Evolutionary conservation across 37 sponge, comb jelly and placozoan genomes (phyloP), one percentile per base, ranked within the genome.

Genomic region (Ephydatia muelleri): DNA sequence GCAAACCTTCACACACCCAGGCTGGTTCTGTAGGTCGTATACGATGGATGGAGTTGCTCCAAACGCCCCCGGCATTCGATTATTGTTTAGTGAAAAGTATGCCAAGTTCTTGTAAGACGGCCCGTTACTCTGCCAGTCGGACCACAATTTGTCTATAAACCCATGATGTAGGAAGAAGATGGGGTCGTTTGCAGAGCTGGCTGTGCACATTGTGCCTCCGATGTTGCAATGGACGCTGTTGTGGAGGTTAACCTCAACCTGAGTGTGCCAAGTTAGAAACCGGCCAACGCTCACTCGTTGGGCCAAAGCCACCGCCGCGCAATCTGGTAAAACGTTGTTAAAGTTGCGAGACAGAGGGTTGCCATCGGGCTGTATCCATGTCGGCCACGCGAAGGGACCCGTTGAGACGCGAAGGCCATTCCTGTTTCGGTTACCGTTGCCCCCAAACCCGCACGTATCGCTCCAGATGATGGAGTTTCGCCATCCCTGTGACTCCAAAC

Each of bases 201-300:
- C 11, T 31, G 64, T 79, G 65, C 80, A 85, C 72, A 70, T 79
- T 0, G 64, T 69, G 30, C 86, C 86, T 5, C 86, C 79, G 25
- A 85, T 72, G 69, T 49, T 39, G 47, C 86, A 85, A 2, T 73
- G 81, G 1, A 85, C 75, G 5, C 9, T 4, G 49, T 79, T 38
- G 47, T 67, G 49, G 6, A 85, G 25, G 31, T 79, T n/a, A 21
- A 70, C 22, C 39, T 85, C 36, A 19, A 85, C 57, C 0, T 9
- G 57, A 22, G 23, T 38, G 72, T 79, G 79, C 23, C 75, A n/a
- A 0, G 40, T 76, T 27, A 0, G 31, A 40, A 84, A 84, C 9
- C 65, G 39, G n/a, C 26, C 13, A 1, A 68, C 67, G 19, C 21
- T 35, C 30, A 23, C 34, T 37, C 65, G 22, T 6, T 21, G 30